A percentile compares a stretch with the other conserved stretches of the same genome.
These are phyloP conservation scores for Helogale parvula DNA, from an alignment of 2,113 vertebrate genomes.

Conservation along the genomic window DNA sequence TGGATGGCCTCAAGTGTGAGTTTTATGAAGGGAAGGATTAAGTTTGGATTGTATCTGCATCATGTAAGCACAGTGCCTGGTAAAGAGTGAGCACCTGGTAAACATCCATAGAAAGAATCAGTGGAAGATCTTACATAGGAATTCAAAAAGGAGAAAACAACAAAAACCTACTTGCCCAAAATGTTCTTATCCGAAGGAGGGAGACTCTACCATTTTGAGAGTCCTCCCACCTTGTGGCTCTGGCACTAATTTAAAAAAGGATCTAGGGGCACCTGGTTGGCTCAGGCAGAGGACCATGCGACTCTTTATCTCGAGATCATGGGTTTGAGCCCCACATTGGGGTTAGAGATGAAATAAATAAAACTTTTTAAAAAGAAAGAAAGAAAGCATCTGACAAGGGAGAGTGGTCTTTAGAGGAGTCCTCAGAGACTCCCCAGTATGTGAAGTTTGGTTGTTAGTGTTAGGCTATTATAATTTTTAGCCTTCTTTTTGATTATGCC, in stretches of 20 bases:
- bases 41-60: neutral
- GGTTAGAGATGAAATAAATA: too few relatives aligned
- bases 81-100: neutral
- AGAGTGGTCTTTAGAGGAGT: neutral
- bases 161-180: neutral
- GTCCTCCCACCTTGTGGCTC: neutral
- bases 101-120: conserved; percentile 23
- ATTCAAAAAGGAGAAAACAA: neutral
- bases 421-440: neutral
- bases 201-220: neutral
- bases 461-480: neutral
- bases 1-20: neutral
- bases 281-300: too few relatives aligned
- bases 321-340: too few relatives aligned
- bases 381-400: neutral
- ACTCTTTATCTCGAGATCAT: too few relatives aligned
- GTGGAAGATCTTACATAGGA: neutral
- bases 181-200: neutral
- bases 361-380: neutral
- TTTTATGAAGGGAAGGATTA: neutral
- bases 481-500: neutral
- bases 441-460: neutral
- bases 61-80: conserved; percentile 4
- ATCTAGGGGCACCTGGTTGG: too few relatives aligned
- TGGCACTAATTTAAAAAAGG: neutral